phyloP scores from a whole-genome alignment of 1,140 invertebrate species.

The Thalassaphorura encarpata region DNA sequence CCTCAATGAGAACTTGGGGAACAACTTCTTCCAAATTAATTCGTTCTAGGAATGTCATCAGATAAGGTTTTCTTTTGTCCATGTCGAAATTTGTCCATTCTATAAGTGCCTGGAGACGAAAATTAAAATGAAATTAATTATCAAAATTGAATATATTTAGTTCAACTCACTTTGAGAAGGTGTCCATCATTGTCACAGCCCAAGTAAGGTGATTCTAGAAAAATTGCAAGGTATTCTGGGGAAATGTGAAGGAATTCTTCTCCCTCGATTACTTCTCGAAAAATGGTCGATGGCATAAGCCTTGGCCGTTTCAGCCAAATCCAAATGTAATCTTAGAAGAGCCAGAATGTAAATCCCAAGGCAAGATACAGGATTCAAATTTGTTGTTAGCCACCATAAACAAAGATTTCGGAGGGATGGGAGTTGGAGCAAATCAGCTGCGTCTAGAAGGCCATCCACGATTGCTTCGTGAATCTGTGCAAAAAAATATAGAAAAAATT shows the following conservation, averaged over 20 bases:
- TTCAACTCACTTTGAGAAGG: conserved; percentile 32
- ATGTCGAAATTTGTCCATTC: conserved; percentile 30
- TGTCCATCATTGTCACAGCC: conserved; percentile 34
- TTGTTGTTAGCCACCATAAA: conserved; percentile 45
- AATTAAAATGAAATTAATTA: too few relatives aligned
- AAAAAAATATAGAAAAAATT: too few relatives aligned
- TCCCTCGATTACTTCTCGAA: conserved; percentile 43
- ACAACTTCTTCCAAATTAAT: conserved; percentile 28
- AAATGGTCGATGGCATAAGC: conserved; percentile 46
- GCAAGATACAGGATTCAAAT: conserved; percentile 45
- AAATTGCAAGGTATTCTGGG: conserved; percentile 39
- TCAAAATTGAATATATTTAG: not conserved
- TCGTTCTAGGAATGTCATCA: conserved; percentile 26
- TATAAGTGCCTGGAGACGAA: conserved; percentile 17
- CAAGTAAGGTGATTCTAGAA: conserved; percentile 33
- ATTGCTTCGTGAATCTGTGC: conserved; percentile 44
- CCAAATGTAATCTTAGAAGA: conserved; percentile 43
- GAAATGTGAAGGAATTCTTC: conserved; percentile 48
- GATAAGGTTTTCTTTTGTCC: conserved; percentile 12
- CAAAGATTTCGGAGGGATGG: conserved; percentile 41
- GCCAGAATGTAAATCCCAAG: conserved; percentile 46
- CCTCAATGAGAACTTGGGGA: conserved; percentile 31
- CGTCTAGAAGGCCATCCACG: conserved; percentile 46
- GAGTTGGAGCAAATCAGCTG: conserved; percentile 45
- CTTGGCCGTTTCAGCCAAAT: conserved; percentile 43